Percentiles rank a stretch among this genome's conserved stretches.
Conservation (phyloP, 2,888 invertebrate genomes). For the Drosophila emarginata region DNA sequence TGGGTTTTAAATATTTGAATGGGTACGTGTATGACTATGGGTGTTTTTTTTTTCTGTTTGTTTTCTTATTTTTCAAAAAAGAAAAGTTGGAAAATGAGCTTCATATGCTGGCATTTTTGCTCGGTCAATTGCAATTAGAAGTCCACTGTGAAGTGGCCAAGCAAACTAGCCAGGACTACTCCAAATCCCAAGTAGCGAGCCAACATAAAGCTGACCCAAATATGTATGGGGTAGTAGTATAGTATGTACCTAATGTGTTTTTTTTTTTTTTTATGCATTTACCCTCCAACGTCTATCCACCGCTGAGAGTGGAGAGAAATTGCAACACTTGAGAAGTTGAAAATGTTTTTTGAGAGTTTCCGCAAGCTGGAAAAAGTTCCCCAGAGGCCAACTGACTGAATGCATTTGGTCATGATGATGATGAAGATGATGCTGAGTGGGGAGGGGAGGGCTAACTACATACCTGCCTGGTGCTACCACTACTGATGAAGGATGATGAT, state of each 20-base stretch:
- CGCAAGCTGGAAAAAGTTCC: conserved; percentile 55
- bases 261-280: conserved; percentile 36
- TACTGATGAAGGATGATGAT: conserved; percentile 7
- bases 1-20: too few species aligned
- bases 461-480: too few species aligned
- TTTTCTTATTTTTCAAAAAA: neutral
- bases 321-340: conserved; percentile 75
- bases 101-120: conserved; percentile 50
- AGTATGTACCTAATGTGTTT: conserved; percentile 60
- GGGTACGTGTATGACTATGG: too few species aligned
- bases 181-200: conserved; percentile 45
- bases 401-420: conserved; percentile 22
- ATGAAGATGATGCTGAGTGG: neutral
- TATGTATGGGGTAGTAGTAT: conserved; percentile 47
- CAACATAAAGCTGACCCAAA: conserved; percentile 60
- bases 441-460: too few species aligned
- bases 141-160: conserved; percentile 49
- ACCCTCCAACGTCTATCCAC: neutral
- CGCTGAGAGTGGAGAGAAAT: conserved; percentile 51
- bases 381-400: conserved; percentile 48
- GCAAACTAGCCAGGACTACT: conserved; percentile 18
- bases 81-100: conserved; percentile 17
- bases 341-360: conserved; percentile 68
- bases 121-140: conserved; percentile 73
- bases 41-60: too few species aligned